Percentiles rank a stretch among this genome's conserved stretches.
These are phyloP conservation scores for Falcaria lacertinaria DNA, from an alignment of 2,888 invertebrate genomes.

Conservation along the genomic window DNA sequence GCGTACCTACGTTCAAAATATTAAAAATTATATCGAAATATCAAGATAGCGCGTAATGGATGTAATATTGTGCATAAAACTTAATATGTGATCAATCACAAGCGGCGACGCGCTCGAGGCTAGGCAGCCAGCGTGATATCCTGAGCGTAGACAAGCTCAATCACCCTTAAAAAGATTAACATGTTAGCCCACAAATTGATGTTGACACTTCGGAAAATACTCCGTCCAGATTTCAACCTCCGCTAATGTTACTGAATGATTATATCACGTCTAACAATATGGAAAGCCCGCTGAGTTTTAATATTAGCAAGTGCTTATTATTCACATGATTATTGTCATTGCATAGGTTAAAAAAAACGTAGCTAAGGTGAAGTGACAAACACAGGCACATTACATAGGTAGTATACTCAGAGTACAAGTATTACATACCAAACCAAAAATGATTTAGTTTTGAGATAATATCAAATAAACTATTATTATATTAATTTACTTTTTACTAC, in stretches of 20 bases:
- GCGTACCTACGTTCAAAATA: too few relatives aligned
- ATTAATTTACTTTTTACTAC: too few relatives aligned
- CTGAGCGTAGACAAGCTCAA: constrained; percentile 40
- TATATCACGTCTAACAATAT: constrained; percentile 41
- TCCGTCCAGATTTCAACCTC: constrained; percentile 26
- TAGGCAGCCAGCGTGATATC: constrained; percentile 43
- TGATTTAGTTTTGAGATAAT: too few relatives aligned
- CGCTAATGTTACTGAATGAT: constrained; percentile 20
- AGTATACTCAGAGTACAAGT: too few relatives aligned
- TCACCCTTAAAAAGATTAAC: constrained; percentile 59
- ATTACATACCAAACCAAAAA: too few relatives aligned
- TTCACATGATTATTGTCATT: too few relatives aligned
- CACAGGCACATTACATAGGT: too few relatives aligned
- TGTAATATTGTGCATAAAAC: constrained; percentile 3
- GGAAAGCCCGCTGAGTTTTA: constrained; percentile 36
- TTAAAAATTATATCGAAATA: neutral
- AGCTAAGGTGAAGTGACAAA: too few relatives aligned
- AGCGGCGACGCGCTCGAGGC: constrained; percentile 19
- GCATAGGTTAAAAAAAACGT: too few relatives aligned
- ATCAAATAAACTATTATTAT: too few relatives aligned
- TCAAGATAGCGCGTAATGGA: neutral
- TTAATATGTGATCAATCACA: constrained; percentile 42
- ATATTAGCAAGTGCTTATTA: constrained; percentile 49
- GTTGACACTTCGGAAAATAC: constrained; percentile 32
- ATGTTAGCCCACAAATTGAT: constrained; percentile 48